phyloP scores from a whole-genome alignment of 2,888 invertebrate genomes.

The Andricus quercusramuli region DNA sequence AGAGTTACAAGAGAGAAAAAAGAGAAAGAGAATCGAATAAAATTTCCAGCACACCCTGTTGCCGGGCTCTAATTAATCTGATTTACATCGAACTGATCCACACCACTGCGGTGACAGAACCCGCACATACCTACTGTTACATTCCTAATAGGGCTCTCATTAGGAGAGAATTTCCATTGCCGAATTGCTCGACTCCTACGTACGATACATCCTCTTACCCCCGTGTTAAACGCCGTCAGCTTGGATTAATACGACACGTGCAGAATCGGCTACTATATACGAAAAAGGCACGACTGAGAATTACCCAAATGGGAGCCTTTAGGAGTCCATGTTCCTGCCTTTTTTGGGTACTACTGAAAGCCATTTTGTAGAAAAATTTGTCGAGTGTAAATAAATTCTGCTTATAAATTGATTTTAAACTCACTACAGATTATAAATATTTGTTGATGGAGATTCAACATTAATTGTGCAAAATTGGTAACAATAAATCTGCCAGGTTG shows the following conservation, averaged over 20 bases:
- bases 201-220: conserved; percentile 48
- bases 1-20: conserved; percentile 37
- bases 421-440: background rate
- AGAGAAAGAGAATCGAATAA: conserved; percentile 52
- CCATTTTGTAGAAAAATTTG: background rate
- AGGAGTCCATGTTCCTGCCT: background rate
- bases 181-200: conserved; percentile 58
- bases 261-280: conserved; percentile 42
- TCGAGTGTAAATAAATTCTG: too few relatives aligned
- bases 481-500: background rate
- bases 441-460: background rate
- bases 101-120: conserved; percentile 62
- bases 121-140: conserved; percentile 67
- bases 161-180: conserved; percentile 69
- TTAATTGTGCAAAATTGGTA: background rate
- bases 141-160: conserved; percentile 76
- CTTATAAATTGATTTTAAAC: too few relatives aligned
- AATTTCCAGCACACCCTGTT: conserved; percentile 49
- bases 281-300: conserved; percentile 40
- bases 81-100: conserved; percentile 72
- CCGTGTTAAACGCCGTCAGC: conserved; percentile 60
- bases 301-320: conserved; percentile 34
- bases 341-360: background rate
- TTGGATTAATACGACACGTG: conserved; percentile 59
- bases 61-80: conserved; percentile 72